Percentiles rank a stretch among this genome's conserved stretches.
Conservation (phyloP, 1,140 invertebrate species). For the Euura lappo region DNA sequence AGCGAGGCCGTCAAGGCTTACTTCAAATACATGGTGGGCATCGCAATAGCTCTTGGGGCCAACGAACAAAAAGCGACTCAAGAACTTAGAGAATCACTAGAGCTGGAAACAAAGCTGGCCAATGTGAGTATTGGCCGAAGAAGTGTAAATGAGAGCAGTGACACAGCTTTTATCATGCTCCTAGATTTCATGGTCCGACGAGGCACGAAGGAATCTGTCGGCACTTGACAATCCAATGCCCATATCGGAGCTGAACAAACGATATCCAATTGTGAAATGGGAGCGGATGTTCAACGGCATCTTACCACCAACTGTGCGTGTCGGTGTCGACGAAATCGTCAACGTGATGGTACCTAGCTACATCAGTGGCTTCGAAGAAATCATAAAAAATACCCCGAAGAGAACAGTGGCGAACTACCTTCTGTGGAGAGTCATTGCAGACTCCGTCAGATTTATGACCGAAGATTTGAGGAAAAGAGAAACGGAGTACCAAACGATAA, state of each 20-base stretch:
- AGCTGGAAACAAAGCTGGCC: conserved; percentile 91
- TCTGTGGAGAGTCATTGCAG: conserved; percentile 79
- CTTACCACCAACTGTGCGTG: conserved; percentile 64
- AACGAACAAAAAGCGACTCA: conserved; percentile 69
- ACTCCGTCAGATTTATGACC: conserved; percentile 77
- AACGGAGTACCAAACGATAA: conserved; percentile 73
- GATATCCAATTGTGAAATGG: conserved; percentile 82
- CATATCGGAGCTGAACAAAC: conserved; percentile 73
- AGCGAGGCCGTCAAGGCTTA: conserved; percentile 82
- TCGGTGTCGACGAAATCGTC: conserved; percentile 76
- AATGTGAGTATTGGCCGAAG: conserved; percentile 72
- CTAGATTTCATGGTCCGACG: conserved; percentile 86
- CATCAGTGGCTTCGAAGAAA: conserved; percentile 70
- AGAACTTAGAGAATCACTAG: conserved; percentile 82
- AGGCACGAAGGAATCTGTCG: conserved; percentile 90
- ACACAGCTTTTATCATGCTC: conserved; percentile 1
- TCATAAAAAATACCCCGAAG: conserved; percentile 58
- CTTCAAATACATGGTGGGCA: conserved; percentile 85
- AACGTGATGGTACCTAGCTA: conserved; percentile 83
- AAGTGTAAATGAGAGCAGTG: background rate
- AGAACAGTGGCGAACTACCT: conserved; percentile 79
- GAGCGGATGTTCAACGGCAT: conserved; percentile 80
- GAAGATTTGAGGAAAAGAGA: conserved; percentile 75
- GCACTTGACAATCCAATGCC: conserved; percentile 92
- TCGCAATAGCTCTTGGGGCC: conserved; percentile 87